Base-by-base conservation (phyloP, 2,888 invertebrate species). In the Xiphydria camelus region DNA sequence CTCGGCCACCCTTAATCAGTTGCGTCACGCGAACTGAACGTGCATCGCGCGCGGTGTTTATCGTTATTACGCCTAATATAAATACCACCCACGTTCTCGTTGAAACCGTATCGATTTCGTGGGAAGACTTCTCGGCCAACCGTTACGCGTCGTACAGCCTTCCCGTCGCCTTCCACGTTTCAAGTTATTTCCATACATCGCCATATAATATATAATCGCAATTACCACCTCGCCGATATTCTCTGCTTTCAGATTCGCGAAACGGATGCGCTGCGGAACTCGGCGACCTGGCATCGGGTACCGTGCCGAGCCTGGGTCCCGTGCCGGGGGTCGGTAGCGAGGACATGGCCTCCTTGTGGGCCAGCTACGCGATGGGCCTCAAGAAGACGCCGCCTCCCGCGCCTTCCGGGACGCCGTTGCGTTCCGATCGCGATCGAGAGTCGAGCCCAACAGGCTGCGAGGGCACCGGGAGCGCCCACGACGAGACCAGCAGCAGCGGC, bases 401-500 rank as follows among this genome's bases (percentile, higher is more conserved):
- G 6, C 64, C 72, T 31, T 62, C 72, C 31, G 64, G 65, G 43
- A 75, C 75, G 48, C 75, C 76, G 39, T 73, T 70, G 49, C 66
- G 76, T 53, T 68, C 70, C 9, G 74, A 75, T 49, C 70, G 74
- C 35, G 74, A 75, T 50, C 55, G 80, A 83, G 88, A 88, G 85
- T 81, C 88, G 83, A 57, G 83, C 83, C 64, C 84, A 81, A 70
- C 75, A 26, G 77, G 80, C 17, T 82, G 82, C 5, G 81, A 79
- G 20, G 83, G 83, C 49, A 80, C 82, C 45, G 82, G 83, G 49
- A 85, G 85, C 20, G 86, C 86, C 3, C 91, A 91, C 68, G 92
- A 92, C 68, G 92, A 92, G 75, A 91, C 91, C 0, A 91, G 91
- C 59, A 91, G 91, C 53, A 91, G 91, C 44, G 91, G 91, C 4